A percentile compares a stretch with the other conserved stretches of the same genome.
phyloP scores from a whole-genome alignment of 1,140 invertebrate genomes.

The Tachypleus tridentatus region DNA sequence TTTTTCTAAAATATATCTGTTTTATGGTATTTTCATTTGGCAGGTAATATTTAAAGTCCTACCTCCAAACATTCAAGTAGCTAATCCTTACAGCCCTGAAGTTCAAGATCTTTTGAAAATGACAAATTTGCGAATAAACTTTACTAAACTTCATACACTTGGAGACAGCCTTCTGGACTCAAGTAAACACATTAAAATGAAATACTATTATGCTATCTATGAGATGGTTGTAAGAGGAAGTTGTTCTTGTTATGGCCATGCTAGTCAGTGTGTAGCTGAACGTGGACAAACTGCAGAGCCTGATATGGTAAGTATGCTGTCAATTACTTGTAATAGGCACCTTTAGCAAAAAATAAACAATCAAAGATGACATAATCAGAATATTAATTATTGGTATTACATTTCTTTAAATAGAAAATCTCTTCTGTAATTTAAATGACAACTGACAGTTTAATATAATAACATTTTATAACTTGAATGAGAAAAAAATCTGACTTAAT shows the following conservation, averaged over 20 bases:
- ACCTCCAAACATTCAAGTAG: constrained; percentile 70
- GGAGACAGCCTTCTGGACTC: constrained; percentile 85
- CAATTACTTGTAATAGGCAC: too few species aligned
- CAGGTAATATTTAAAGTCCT: constrained; percentile 79
- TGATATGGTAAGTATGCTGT: constrained; percentile 53
- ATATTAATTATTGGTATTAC: too few species aligned
- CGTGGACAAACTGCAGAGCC: constrained; percentile 38
- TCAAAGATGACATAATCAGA: too few species aligned
- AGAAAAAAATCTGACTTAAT: too few species aligned
- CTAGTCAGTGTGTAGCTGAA: constrained; percentile 75
- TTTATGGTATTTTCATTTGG: constrained; percentile 23
- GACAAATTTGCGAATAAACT: constrained; percentile 86
- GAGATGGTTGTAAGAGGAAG: constrained; percentile 96
- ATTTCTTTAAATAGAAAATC: too few species aligned
- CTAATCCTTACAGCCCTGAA: constrained; percentile 77
- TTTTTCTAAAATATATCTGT: not conserved
- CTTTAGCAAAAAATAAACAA: too few species aligned
- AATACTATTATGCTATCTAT: constrained; percentile 92
- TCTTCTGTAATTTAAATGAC: too few species aligned
- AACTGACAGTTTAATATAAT: too few species aligned
- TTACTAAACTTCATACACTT: constrained; percentile 85
- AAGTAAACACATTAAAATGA: constrained; percentile 73
- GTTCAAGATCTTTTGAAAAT: constrained; percentile 87
- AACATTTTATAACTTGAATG: too few species aligned
- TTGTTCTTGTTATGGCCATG: constrained; percentile 98